Base-by-base conservation (phyloP, 2,113 vertebrate genomes). In the Saimiri boliviensis region DNA sequence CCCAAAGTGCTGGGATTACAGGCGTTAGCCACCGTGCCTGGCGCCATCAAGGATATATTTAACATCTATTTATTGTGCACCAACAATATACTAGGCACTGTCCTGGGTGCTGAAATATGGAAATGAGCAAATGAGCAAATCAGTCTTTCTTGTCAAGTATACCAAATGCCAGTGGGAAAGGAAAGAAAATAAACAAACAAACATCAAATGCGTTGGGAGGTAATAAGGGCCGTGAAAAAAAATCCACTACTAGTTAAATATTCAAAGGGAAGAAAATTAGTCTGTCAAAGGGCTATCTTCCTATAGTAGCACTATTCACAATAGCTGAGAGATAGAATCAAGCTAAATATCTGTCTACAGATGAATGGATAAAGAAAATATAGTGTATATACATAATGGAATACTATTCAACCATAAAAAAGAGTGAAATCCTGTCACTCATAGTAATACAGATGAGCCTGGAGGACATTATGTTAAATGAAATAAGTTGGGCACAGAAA, bases 71-170 rank as follows among this genome's bases (percentile, higher is more conserved):
- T 84, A 77, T 30, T 49, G 21, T n/a, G 23, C 6, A 83, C 30
- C 9, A 68, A 68, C 49, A 45, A 74, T 58, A 32, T 86, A 19
- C 27, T 49, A 85, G 76, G 12, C 76, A 76, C 86, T 94, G 63
- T 96, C 91, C 76, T 94, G 81, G 76, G 70, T 97, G 42, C 94
- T 96, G 91, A 97, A 97, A 56, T 77, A 63, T 21, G 49, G 7
- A 54, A 85, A 12, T 27, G 32, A 79, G 60, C 21, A 83, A 73
- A 52, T 37, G 27, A 79, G 60, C 21, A 83, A 73, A 52, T 37
- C 63, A 56, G 12, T 86, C 20, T 80, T 70, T 84, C 30, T 73
- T 91, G 56, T 71, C 7, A 66, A 49, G 19, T 94, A 88, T 56
- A 35, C 68, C 35, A 91, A 6, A 66, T 23, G 6, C 42, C 14